Conservation (phyloP, 2,113 vertebrate species). For the Gasterosteus nipponicus region DNA sequence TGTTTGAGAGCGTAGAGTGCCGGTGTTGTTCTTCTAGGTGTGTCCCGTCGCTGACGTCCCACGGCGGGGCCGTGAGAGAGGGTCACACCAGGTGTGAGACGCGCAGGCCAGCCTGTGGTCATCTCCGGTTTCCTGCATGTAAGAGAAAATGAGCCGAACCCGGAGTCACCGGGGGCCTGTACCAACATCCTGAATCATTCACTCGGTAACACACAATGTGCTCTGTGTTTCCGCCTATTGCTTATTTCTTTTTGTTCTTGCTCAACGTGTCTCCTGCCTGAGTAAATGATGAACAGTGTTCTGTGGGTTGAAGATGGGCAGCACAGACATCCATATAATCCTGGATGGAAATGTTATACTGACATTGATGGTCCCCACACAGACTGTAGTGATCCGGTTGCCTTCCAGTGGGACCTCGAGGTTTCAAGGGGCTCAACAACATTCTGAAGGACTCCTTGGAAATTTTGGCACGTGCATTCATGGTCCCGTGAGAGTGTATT, state of each 20-base stretch:
- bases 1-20: slow-evolving; percentile 45
- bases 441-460: not conserved
- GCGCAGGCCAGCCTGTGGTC: slow-evolving; percentile 11
- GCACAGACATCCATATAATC: too few relatives aligned
- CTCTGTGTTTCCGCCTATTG: slow-evolving; percentile 7
- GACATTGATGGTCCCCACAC: too few relatives aligned
- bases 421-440: too few relatives aligned
- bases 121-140: slow-evolving; percentile 46
- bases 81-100: slow-evolving; percentile 16
- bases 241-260: not conserved
- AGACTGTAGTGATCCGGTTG: too few relatives aligned
- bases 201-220: not conserved
- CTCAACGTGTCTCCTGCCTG: slow-evolving; percentile 1
- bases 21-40: slow-evolving; percentile 55
- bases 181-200: slow-evolving; percentile 32
- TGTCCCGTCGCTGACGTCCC: slow-evolving; percentile 38
- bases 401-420: too few relatives aligned
- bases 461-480: too few relatives aligned
- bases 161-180: slow-evolving; percentile 23
- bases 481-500: not conserved
- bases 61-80: slow-evolving; percentile 2
- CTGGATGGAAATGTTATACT: too few relatives aligned
- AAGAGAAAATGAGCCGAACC: slow-evolving; percentile 14
- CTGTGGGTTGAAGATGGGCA: not conserved
- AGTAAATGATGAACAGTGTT: slow-evolving; percentile 8